Evolutionary conservation across 2,113 vertebrate genomes (phyloP).

Genomic region (Nycticryphes semicollaris): DNA sequence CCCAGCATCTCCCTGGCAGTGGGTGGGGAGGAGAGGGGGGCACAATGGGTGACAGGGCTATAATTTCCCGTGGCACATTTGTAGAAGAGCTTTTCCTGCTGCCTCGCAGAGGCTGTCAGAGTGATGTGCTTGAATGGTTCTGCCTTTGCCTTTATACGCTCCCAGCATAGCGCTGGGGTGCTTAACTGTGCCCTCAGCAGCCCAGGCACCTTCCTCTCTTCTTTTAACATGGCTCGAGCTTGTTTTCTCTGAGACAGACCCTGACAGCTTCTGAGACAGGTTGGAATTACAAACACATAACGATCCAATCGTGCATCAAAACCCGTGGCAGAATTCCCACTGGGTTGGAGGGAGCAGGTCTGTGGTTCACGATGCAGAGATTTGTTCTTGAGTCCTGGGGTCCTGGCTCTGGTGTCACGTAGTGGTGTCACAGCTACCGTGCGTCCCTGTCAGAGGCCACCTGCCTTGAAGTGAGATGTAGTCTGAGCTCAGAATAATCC

Average conservation of each 20-base stretch:
- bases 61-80: neutral
- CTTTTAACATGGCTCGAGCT: neutral
- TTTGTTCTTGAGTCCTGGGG: neutral
- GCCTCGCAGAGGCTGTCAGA: neutral
- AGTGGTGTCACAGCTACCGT: neutral
- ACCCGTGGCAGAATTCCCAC: neutral
- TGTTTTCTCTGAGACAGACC: neutral
- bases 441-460: neutral
- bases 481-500: neutral
- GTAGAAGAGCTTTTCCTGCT: neutral
- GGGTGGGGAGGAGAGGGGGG: too few relatives aligned
- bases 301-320: accelerated
- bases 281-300: neutral
- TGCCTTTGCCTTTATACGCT: neutral
- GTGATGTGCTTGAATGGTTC: neutral
- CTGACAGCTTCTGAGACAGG: neutral
- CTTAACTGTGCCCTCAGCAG: neutral
- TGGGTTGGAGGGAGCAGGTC: neutral
- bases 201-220: neutral
- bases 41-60: neutral
- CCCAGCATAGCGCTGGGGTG: neutral
- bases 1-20: neutral
- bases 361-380: neutral
- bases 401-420: neutral
- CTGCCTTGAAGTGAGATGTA: neutral